phyloP scores from a whole-genome alignment of 2,888 invertebrate genomes.

The Pilophorus perplexus region DNA sequence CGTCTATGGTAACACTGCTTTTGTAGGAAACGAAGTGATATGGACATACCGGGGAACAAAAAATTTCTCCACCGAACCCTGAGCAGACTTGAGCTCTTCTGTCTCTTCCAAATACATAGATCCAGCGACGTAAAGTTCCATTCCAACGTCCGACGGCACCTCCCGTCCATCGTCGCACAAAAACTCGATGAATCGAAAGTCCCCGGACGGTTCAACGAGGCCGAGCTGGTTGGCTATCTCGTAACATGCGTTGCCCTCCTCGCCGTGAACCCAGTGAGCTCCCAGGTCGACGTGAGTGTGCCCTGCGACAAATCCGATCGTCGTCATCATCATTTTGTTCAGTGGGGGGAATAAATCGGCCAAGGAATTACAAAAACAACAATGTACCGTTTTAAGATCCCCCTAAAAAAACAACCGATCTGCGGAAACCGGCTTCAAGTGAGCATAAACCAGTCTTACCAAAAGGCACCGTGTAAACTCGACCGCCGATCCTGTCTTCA shows the following conservation, averaged over 20 bases:
- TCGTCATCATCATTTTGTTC: too few species aligned
- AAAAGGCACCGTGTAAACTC: constrained; percentile 56
- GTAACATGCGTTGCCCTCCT: constrained; percentile 62
- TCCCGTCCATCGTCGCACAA: constrained; percentile 41
- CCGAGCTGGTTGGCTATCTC: constrained; percentile 51
- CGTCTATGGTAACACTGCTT: too few species aligned
- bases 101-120: background rate
- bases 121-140: constrained; percentile 30
- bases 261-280: constrained; percentile 78
- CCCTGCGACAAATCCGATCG: constrained; percentile 50
- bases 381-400: too few species aligned
- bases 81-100: constrained; percentile 12
- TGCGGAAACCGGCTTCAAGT: too few species aligned
- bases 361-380: too few species aligned
- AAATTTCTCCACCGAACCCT: constrained; percentile 30
- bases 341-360: too few species aligned
- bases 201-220: constrained; percentile 35
- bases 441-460: too few species aligned
- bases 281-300: constrained; percentile 67
- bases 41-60: constrained; percentile 13
- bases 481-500: constrained; percentile 63
- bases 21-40: too few species aligned
- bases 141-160: constrained; percentile 31
- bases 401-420: too few species aligned
- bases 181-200: constrained; percentile 39